Conservation (phyloP, 2,113 vertebrate genomes). For the Ovibos moschatus region DNA sequence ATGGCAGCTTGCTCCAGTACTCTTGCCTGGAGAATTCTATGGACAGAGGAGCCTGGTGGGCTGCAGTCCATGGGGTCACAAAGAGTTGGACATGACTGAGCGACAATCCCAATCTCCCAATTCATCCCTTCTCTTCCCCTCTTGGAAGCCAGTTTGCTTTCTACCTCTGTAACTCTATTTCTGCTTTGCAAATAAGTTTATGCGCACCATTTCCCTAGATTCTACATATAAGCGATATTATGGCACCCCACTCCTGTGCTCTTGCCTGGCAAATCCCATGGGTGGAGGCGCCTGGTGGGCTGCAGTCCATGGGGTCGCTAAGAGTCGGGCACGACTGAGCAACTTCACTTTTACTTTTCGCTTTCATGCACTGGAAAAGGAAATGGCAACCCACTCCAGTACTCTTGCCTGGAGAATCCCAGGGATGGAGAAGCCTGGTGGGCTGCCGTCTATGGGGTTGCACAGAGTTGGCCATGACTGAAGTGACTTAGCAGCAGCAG, state of each 20-base stretch:
- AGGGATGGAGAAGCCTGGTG: too few relatives aligned
- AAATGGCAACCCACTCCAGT: too few relatives aligned
- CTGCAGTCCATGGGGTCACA: not conserved
- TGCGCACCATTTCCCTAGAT: not conserved
- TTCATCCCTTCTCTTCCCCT: not conserved
- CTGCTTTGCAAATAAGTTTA: not conserved
- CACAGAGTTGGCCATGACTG: too few relatives aligned
- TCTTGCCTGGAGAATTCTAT: not conserved
- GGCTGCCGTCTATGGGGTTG: too few relatives aligned
- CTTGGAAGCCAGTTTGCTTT: not conserved
- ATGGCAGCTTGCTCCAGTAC: not conserved
- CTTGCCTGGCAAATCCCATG: too few relatives aligned
- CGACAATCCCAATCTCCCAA: not conserved
- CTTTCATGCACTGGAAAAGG: too few relatives aligned
- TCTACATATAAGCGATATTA: not conserved
- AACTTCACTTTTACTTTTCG: too few relatives aligned
- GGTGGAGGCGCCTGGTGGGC: accelerated
- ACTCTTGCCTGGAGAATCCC: too few relatives aligned
- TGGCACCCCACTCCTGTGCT: too few relatives aligned
- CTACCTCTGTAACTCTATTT: not conserved
- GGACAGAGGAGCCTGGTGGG: not conserved
- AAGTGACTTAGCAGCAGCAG: too few relatives aligned
- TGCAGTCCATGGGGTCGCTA: too few relatives aligned
- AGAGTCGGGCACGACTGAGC: accelerated
- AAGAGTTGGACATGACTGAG: not conserved